Conservation (phyloP, 2,888 invertebrate species). For the Baccha elongata region DNA sequence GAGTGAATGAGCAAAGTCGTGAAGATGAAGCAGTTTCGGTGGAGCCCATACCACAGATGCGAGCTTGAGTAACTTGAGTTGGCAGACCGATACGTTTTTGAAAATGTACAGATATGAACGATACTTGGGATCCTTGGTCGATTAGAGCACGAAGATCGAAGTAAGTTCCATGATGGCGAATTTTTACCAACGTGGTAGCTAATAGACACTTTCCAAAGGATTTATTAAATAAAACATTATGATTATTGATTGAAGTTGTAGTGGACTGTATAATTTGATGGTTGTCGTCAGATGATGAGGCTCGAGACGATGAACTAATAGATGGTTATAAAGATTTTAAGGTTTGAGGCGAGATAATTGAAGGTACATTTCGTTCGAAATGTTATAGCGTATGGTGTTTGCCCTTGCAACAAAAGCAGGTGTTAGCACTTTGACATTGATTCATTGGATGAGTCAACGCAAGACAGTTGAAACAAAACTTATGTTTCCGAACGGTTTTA, state of each 20-base stretch:
- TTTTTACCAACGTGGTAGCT: conserved; percentile 36
- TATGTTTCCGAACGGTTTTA: conserved; percentile 3
- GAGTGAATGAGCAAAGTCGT: conserved; percentile 20
- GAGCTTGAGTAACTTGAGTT: neutral
- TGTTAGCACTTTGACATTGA: neutral
- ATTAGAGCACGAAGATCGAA: conserved; percentile 40
- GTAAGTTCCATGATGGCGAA: neutral
- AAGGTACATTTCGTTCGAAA: neutral
- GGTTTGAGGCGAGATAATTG: neutral
- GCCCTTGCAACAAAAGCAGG: neutral
- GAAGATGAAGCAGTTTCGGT: conserved; percentile 1
- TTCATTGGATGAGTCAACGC: conserved; percentile 5
- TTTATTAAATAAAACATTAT: conserved; percentile 11
- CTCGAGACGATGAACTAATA: neutral
- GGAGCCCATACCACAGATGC: neutral
- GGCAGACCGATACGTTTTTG: conserved; percentile 1
- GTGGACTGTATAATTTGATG: conserved; percentile 6
- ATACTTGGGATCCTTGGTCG: conserved; percentile 55
- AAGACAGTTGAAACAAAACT: conserved; percentile 6
- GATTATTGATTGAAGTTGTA: neutral
- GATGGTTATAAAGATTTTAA: neutral
- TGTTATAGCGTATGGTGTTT: neutral
- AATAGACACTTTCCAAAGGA: conserved; percentile 13
- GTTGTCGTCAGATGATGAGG: neutral
- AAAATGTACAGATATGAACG: conserved; percentile 47